phyloP scores from a whole-genome alignment of 2,888 invertebrate genomes.

The Mythimna pallens region DNA sequence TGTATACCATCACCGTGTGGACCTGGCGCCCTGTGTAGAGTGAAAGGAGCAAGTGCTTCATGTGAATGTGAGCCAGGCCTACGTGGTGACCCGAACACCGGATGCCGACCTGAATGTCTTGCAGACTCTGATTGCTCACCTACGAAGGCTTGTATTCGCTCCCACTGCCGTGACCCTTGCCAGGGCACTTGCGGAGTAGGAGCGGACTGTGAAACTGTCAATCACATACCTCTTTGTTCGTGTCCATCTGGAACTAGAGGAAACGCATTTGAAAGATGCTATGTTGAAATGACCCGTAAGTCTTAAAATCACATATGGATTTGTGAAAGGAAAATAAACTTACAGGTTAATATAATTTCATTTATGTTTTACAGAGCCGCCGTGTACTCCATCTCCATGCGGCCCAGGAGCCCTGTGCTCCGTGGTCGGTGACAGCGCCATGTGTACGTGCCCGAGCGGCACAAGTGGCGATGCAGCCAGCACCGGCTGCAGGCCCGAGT shows the following conservation, averaged over 20 bases:
- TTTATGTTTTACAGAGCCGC: conserved; percentile 87
- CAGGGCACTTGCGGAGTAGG: conserved; percentile 95
- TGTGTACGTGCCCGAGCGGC: conserved; percentile 94
- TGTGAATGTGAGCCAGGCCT: conserved; percentile 94
- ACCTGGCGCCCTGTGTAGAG: conserved; percentile 95
- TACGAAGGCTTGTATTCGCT: conserved; percentile 95
- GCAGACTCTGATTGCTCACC: conserved; percentile 97
- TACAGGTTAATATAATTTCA: neutral
- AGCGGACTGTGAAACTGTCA: conserved; percentile 94
- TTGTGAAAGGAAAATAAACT: neutral
- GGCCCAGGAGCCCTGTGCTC: conserved; percentile 94
- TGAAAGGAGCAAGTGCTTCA: conserved; percentile 92
- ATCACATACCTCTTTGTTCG: conserved; percentile 93
- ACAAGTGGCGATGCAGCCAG: conserved; percentile 94
- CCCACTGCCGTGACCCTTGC: conserved; percentile 96
- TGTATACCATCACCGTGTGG: conserved; percentile 96
- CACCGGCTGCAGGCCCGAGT: conserved; percentile 96
- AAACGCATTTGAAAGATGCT: conserved; percentile 93
- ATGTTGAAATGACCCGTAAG: conserved; percentile 80
- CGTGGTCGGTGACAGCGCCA: conserved; percentile 90
- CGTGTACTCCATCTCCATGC: conserved; percentile 94
- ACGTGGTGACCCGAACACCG: conserved; percentile 94
- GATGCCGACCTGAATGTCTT: conserved; percentile 96
- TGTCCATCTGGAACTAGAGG: conserved; percentile 93
- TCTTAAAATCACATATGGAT: conserved; percentile 19